Conservation (phyloP, 92 coral and sea anemone genomes). For the Bergia puertoricense region DNA sequence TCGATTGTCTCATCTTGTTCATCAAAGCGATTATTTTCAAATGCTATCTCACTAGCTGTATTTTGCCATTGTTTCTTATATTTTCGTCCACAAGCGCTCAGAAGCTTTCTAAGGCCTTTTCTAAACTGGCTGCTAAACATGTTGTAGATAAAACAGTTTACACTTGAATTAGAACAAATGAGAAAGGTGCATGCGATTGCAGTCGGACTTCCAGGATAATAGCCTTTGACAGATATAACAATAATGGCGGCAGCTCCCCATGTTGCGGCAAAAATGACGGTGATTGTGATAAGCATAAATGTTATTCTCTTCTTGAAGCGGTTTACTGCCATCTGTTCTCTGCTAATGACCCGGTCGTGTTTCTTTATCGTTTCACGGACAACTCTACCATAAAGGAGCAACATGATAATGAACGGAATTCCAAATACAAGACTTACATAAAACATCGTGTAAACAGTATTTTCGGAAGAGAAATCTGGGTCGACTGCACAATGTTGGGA, state of each 20-base stretch:
- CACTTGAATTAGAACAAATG: constrained; percentile 10
- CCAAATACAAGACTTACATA: not conserved
- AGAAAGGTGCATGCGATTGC: not conserved
- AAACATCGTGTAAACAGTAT: not conserved
- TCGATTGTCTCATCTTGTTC: not conserved
- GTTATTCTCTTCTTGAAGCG: constrained; percentile 14
- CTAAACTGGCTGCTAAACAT: constrained; percentile 31
- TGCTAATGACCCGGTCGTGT: not conserved
- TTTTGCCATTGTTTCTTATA: not conserved
- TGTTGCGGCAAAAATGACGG: not conserved
- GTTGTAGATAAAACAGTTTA: constrained; percentile 17
- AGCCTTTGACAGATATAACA: not conserved
- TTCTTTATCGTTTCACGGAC: constrained; percentile 1
- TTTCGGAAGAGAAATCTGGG: not conserved
- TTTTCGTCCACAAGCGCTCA: not conserved
- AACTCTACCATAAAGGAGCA: not conserved
- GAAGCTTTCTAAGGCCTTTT: constrained; percentile 7
- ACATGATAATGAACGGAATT: not conserved
- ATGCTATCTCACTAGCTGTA: not conserved
- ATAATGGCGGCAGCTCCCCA: not conserved
- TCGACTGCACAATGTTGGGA: not conserved
- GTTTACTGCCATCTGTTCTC: not conserved
- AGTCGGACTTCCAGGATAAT: not conserved
- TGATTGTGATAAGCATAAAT: not conserved
- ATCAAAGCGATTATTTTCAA: no score